Conservation (phyloP, 2,797 vertebrate genomes). For the Sebastes kiyomatsui region DNA sequence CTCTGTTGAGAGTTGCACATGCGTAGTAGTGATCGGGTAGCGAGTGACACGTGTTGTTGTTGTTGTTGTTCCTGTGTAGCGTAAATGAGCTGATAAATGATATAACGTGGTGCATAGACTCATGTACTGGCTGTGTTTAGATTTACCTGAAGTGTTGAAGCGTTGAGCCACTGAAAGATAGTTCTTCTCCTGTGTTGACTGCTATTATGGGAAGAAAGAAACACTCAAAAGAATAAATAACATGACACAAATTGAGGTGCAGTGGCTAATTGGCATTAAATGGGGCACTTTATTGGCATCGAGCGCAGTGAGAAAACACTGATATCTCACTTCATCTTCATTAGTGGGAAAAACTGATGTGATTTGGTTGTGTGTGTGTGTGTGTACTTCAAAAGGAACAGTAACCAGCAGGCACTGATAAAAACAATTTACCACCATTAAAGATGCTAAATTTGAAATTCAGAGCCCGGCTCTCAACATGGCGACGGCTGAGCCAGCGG, state of each 20-base stretch:
- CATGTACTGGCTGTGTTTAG: background rate
- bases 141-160: background rate
- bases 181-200: slow-evolving; percentile 36
- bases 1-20: background rate
- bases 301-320: slow-evolving; percentile 78
- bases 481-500: too few relatives aligned
- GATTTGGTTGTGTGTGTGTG: slow-evolving; percentile 57
- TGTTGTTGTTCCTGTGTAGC: background rate
- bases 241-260: slow-evolving; percentile 79
- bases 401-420: slow-evolving; percentile 1
- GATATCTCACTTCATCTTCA: slow-evolving; percentile 85
- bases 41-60: background rate
- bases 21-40: background rate
- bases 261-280: slow-evolving; percentile 83
- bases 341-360: slow-evolving; percentile 73
- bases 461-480: background rate
- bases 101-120: background rate
- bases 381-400: slow-evolving; percentile 9
- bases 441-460: background rate
- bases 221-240: slow-evolving; percentile 74
- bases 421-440: background rate
- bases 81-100: background rate
- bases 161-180: background rate
- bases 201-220: slow-evolving; percentile 51
- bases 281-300: slow-evolving; percentile 80